Evolutionary conservation across 2,888 invertebrate genomes (phyloP), one percentile per base, ranked within the genome.

Genomic region (Alcis repandata): DNA sequence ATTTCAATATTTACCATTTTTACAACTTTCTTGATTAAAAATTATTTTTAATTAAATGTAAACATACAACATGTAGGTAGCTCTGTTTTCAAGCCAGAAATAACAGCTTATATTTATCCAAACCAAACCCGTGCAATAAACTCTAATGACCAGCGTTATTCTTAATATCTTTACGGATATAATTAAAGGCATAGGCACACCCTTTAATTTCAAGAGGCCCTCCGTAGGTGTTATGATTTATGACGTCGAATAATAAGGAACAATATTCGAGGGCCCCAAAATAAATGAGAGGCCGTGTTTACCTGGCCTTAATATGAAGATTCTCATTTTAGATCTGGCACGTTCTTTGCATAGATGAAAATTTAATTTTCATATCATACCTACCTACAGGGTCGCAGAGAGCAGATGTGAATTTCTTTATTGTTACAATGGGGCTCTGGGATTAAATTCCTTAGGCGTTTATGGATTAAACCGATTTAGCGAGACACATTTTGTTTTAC

Each of bases 291-390:
- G 70, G 76, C 75, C 77, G 71, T 87, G 88, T 88, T 86, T 88
- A 87, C 88, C 85, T 85, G 80, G 76, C 82, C 81, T 84, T 86
- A 85, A 87, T 85, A 85, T 85, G 82, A 79, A 86, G 88, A 87
- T 87, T 87, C 84, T 83, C 86, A 87, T 87, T 87, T 87, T 85
- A 87, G 87, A 87, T 87, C 82, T 78, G 72, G 73, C 79, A 76
- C 79, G 75, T 79, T 77, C 82, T 82, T 80, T 77, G 77, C 83
- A 77, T 80, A 79, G 83, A 82, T 84, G 84, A 79, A 84, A 86
- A 86, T 86, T 85, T 79, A 85, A 87, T 85, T 83, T 84, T 80
- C 80, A 75, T 82, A 85, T 83, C 81, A 80, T 52, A 60, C 51
- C 45, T 52, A 60, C 51, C 43, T 61, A 57, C 41, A n/a, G 22